These are phyloP conservation scores for Eugnorisma glareosa DNA, from an alignment of 2,888 invertebrate genomes.

Conservation along the genomic window DNA sequence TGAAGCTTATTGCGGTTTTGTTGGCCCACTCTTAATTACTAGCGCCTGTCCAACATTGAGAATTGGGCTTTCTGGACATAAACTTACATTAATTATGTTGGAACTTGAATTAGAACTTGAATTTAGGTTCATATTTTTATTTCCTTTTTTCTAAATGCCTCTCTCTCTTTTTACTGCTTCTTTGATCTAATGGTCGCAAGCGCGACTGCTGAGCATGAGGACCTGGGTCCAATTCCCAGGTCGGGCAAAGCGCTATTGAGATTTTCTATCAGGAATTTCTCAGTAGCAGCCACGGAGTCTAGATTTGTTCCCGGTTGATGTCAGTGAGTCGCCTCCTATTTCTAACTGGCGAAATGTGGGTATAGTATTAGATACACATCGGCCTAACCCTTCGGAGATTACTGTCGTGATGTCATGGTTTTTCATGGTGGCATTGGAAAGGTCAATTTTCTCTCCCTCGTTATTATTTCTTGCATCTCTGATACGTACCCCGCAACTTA, in stretches of 20 bases:
- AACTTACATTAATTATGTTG: constrained; percentile 26
- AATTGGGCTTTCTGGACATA: constrained; percentile 38
- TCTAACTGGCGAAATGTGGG: neutral
- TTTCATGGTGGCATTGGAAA: neutral
- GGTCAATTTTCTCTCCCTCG: neutral
- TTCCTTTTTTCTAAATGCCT: neutral
- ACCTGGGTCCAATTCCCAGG: neutral
- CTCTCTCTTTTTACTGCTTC: neutral
- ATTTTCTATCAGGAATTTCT: neutral
- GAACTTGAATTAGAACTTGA: neutral
- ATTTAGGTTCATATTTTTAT: constrained; percentile 11
- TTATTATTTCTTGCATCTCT: neutral
- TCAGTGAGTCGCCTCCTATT: neutral
- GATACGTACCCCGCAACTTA: neutral
- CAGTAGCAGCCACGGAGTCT: neutral
- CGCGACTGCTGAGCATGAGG: neutral
- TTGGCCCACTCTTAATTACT: constrained; percentile 68
- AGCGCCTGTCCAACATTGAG: constrained; percentile 45
- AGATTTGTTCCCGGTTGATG: neutral
- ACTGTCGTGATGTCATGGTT: neutral
- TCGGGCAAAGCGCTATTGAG: neutral
- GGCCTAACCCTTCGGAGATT: neutral
- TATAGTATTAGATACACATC: neutral
- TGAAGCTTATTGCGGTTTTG: constrained; percentile 61
- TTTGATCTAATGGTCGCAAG: neutral